Base-by-base conservation (phyloP, 1,140 invertebrate species). In the Drosophila asahinai region DNA sequence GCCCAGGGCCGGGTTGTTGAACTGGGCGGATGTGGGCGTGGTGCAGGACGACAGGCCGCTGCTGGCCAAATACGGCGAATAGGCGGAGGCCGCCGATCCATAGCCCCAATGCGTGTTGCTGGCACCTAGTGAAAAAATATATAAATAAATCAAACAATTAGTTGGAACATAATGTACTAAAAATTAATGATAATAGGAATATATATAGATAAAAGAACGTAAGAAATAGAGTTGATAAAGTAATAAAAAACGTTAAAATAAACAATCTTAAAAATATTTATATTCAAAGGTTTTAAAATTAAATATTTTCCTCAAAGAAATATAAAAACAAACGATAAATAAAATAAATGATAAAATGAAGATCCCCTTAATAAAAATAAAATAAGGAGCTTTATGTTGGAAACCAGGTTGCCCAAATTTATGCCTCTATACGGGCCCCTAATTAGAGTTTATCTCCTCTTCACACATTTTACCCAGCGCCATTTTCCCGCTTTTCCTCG, bases 61-160 rank as follows among this genome's bases (percentile, higher is more conserved):
- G 42, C 95, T 94, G 25, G 95, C 95, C 77, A 96, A 94, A 82
- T 97, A 97, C 0, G 96, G 96, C 0, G 96, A 96, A 91, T 97
- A 97, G 4, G 96, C 96, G 17, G 96, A 96, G n/a, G 96, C 96
- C 11, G 96, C 96, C n/a, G 96, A 95, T 5, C 96, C 95, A 86
- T 97, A 97, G 43, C 96, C 96, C 96, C 96, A 97, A 78, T 96
- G 96, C 4, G 96, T 96, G 91, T 97, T 97, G 68, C 96, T 95
- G 71, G 96, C 96, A 83, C 96, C 96, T 92, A 96, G 92, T 14
- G 7, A 11, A 45, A 96, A 96, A 86, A 97, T 96, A 93, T 1
- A 0, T 2, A 97, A 96, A 52, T 6, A 96, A 95, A 95, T 97
- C 96, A 93, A 96, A 96, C 54, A 74, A 66, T 36, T 64, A 43